phyloP scores from a whole-genome alignment of 2,113 vertebrate species.

The Thymallus thymallus region DNA sequence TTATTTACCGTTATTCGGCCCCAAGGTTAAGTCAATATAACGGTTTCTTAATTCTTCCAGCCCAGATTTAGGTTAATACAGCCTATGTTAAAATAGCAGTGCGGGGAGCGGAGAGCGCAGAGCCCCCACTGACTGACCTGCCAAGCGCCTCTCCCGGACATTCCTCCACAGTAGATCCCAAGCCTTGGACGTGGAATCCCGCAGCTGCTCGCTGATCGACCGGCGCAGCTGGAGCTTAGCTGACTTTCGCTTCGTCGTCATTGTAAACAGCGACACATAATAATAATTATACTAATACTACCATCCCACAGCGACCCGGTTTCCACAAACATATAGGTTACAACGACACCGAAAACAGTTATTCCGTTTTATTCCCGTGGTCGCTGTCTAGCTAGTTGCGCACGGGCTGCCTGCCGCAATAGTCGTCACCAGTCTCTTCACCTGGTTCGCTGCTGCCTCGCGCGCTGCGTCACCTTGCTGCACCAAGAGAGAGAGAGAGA shows the following conservation, averaged over 20 bases:
- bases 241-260: slow-evolving; percentile 77
- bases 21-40: too few relatives aligned
- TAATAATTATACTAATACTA: slow-evolving; percentile 12
- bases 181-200: slow-evolving; percentile 90
- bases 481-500: background rate
- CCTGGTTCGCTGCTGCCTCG: slow-evolving; percentile 44
- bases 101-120: too few relatives aligned
- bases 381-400: slow-evolving; percentile 4
- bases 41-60: too few relatives aligned
- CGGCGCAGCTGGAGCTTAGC: slow-evolving; percentile 82
- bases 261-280: slow-evolving; percentile 72
- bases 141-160: slow-evolving; percentile 87
- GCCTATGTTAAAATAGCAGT: background rate
- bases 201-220: slow-evolving; percentile 93
- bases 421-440: slow-evolving; percentile 64
- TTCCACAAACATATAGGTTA: slow-evolving; percentile 36
- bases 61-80: too few relatives aligned
- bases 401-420: slow-evolving; percentile 55
- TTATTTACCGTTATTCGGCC: too few relatives aligned
- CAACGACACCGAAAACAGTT: background rate
- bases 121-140: slow-evolving; percentile 89
- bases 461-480: slow-evolving; percentile 69
- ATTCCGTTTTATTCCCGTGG: slow-evolving; percentile 30
- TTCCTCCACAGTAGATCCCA: slow-evolving; percentile 94
- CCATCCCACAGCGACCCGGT: background rate